Evolutionary conservation across 1,140 invertebrate species (phyloP).

Genomic region (Neodiprion pinetum): DNA sequence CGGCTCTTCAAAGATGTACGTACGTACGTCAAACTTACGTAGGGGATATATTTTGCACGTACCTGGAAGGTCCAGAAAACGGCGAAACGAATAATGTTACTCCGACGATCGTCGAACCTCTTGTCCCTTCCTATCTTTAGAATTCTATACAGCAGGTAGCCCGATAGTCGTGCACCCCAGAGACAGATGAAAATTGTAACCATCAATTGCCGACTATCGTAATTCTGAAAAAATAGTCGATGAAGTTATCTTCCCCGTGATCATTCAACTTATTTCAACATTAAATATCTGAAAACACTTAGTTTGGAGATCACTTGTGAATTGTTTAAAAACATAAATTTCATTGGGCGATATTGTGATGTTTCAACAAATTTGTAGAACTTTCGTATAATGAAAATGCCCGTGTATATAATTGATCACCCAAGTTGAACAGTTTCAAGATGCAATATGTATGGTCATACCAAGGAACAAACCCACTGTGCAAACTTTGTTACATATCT

Average conservation of each 20-base stretch:
- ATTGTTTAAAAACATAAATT: not conserved
- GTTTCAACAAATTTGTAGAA: too few species aligned
- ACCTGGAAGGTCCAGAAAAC: conserved; percentile 93
- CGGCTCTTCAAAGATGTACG: too few species aligned
- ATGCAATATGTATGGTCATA: too few species aligned
- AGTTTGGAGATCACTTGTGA: conserved; percentile 18
- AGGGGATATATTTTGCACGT: conserved; percentile 18
- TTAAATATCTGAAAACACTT: conserved; percentile 27
- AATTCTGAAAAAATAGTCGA: conserved; percentile 66
- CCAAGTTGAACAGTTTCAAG: too few species aligned
- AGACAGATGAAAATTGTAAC: conserved; percentile 85
- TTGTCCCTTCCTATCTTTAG: conserved; percentile 89
- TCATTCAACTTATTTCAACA: conserved; percentile 24
- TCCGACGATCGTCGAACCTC: conserved; percentile 86
- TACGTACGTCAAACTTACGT: too few species aligned
- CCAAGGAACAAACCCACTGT: too few species aligned
- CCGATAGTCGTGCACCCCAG: conserved; percentile 85
- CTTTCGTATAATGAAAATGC: too few species aligned
- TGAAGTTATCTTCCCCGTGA: conserved; percentile 10
- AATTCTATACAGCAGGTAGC: conserved; percentile 87
- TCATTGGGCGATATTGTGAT: too few species aligned
- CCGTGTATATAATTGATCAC: too few species aligned
- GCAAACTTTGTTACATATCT: too few species aligned
- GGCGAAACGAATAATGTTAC: conserved; percentile 85
- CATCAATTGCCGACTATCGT: conserved; percentile 86